These are phyloP conservation scores for Serinus canaria DNA, from an alignment of 2,113 vertebrate species.

Conservation along the genomic window DNA sequence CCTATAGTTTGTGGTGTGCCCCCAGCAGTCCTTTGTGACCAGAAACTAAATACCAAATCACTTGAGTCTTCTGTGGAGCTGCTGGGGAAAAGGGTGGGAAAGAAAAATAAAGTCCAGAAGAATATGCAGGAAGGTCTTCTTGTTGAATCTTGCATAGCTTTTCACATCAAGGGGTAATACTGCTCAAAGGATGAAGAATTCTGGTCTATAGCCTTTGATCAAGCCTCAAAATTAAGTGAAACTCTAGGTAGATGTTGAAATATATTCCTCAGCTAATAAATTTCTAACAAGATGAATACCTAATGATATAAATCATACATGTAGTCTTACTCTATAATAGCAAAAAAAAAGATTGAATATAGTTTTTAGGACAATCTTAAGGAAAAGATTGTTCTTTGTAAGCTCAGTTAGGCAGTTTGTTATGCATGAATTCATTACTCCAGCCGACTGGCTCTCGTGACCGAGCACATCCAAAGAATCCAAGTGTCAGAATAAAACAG, in stretches of 20 bases:
- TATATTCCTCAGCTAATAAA: conserved; percentile 3
- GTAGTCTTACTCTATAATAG: not conserved
- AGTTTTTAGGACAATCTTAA: not conserved
- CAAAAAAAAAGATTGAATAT: not conserved
- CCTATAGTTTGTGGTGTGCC: not conserved
- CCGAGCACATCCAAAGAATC: not conserved
- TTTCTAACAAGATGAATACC: conserved; percentile 20
- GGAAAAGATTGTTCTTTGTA: not conserved
- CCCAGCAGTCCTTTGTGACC: not conserved
- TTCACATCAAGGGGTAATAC: not conserved
- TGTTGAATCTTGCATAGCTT: not conserved
- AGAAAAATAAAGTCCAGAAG: not conserved
- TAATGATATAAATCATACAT: not conserved
- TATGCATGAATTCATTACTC: conserved; percentile 37
- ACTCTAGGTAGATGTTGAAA: not conserved
- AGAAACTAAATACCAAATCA: not conserved
- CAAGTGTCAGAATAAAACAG: not conserved
- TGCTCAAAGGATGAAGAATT: not conserved
- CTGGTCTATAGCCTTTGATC: not conserved
- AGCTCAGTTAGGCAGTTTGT: conserved; percentile 11
- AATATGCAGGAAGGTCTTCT: not conserved
- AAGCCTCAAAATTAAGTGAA: not conserved
- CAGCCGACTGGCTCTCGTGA: not conserved
- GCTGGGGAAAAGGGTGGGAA: not conserved
- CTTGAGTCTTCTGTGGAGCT: not conserved